Conservation (phyloP, 2,888 invertebrate species). For the Apotomis betuletana region DNA sequence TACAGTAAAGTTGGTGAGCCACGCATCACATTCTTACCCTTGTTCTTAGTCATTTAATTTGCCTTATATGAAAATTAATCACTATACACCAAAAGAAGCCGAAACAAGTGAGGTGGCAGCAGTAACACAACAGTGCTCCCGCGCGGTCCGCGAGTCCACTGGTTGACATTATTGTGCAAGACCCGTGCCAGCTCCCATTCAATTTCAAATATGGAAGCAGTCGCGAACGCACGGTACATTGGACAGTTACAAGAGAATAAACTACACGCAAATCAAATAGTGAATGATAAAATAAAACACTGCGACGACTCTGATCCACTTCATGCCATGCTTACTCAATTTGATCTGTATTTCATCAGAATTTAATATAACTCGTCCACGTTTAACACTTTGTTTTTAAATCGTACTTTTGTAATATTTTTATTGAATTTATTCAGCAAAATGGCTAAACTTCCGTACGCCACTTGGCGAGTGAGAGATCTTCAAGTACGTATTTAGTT, state of each 20-base stretch:
- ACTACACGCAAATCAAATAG: conserved; percentile 61
- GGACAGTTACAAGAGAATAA: conserved; percentile 66
- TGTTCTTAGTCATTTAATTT: conserved; percentile 55
- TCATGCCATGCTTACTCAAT: background rate
- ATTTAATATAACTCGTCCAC: too few relatives aligned
- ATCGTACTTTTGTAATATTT: background rate
- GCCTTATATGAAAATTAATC: conserved; percentile 45
- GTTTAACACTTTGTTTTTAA: background rate
- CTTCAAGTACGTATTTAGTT: conserved; percentile 16
- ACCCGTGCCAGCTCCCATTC: conserved; percentile 76
- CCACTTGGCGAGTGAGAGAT: background rate
- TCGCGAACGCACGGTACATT: conserved; percentile 70
- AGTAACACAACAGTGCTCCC: conserved; percentile 49
- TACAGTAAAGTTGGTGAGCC: background rate
- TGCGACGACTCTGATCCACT: background rate
- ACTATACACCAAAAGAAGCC: conserved; percentile 22
- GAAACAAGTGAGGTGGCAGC: conserved; percentile 49
- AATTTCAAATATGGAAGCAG: conserved; percentile 79
- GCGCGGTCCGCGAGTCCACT: conserved; percentile 57
- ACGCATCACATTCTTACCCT: conserved; percentile 49
- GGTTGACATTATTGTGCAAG: conserved; percentile 76
- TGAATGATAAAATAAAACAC: conserved; percentile 29
- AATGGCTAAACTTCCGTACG: background rate
- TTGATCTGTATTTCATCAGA: too few relatives aligned
- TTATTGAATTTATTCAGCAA: background rate